Conservation (phyloP, 1,140 invertebrate species). For the Penaeus indicus region DNA sequence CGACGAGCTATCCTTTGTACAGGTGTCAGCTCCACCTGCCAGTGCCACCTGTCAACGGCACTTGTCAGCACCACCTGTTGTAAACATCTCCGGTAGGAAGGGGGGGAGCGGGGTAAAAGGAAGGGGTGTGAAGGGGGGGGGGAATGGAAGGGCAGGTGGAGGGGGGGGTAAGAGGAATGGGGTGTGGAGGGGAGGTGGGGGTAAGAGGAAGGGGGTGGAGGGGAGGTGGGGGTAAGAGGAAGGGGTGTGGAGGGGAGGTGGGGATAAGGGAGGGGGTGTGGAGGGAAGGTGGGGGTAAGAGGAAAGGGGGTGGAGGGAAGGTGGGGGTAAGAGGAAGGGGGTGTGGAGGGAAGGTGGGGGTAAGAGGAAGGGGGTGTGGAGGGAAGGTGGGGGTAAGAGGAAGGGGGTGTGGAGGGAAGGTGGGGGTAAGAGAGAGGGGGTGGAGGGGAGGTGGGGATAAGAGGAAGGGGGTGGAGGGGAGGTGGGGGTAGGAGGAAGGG, state of each 20-base stretch:
- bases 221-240: not conserved
- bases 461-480: not conserved
- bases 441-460: no score
- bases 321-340: no score
- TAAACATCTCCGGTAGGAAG: not conserved
- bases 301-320: not conserved
- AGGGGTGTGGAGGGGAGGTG: not conserved
- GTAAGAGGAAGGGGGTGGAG: not conserved
- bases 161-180: no score
- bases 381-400: not conserved
- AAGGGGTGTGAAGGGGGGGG: not conserved
- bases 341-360: constrained; percentile 18
- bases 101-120: constrained; percentile 24
- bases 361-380: not conserved
- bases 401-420: not conserved
- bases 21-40: no score
- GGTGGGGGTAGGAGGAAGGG: constrained; percentile 30
- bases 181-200: no score
- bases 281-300: not conserved
- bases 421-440: no score
- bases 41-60: no score
- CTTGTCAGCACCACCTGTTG: not conserved
- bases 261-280: not conserved
- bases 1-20: no score
- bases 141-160: no score